Evolutionary conservation across 2,797 vertebrate species (phyloP), one percentile per base, ranked within the genome.

Genomic region (Dallia pectoralis): DNA sequence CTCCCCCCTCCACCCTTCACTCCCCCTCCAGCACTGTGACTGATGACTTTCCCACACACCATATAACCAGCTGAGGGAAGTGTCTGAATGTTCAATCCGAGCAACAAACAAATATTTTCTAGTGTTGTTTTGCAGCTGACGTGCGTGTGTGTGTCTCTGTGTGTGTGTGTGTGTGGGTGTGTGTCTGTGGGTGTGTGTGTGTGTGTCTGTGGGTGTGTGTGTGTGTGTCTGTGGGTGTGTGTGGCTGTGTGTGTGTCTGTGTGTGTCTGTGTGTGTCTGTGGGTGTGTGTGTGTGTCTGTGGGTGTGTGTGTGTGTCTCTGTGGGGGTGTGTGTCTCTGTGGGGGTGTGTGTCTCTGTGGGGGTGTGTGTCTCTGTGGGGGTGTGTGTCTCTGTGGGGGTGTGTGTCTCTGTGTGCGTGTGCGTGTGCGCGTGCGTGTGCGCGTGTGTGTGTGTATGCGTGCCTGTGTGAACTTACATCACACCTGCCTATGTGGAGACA

Each of bases 11-110:
- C 77, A 65, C 78, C 67, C 59, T 61, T 49, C 18, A 65, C 48
- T 27, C 19, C 25, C 4, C 51, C 32, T 18, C 30, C 73, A 74
- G 76, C 76, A 68, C 79, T 79, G 32, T 79, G 80, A 82, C 82
- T 75, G 84, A 81, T 88, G 71, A 25, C 64, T 73, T 70, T 77
- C 51, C 69, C 77, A 85, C 79, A 85, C 81, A 78, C 63, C 51
- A 69, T 59, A 72, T 75, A 65, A 74, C 73, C 81, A 81, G 79
- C 86, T 85, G 78, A 79, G n/a, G 66, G 53, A 16, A 51, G 53
- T 69, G 16, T 62, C 16, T 53, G 51, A 53, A 36, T 36, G 33
- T 6, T n/a, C n/a, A 22, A n/a, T 53, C 51, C 51, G n/a, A n/a
- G n/a, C n/a, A n/a, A 53, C n/a, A 53, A 53, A 53, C n/a, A 53